Conservation (phyloP, 2,113 vertebrate species). For the Odontophorus gujanensis region DNA sequence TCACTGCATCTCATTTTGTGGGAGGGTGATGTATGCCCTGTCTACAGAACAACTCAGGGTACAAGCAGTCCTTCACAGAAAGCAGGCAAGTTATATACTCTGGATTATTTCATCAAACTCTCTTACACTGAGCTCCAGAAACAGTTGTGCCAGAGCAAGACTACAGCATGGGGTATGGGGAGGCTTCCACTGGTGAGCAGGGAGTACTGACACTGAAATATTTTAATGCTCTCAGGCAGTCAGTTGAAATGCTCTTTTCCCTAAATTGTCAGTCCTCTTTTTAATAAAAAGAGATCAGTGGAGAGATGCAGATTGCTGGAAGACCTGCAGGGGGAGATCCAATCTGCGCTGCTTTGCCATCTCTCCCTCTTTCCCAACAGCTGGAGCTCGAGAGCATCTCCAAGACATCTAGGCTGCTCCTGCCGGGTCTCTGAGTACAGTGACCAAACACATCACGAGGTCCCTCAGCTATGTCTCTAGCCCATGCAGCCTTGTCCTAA, state of each 20-base stretch:
- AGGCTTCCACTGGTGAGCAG: background rate
- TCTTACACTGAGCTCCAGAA: background rate
- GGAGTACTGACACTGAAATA: background rate
- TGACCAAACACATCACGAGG: background rate
- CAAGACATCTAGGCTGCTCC: background rate
- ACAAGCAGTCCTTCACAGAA: background rate
- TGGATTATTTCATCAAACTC: background rate
- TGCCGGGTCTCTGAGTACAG: background rate
- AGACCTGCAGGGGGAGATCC: conserved; percentile 27
- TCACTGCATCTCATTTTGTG: accelerated
- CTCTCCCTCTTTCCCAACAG: background rate
- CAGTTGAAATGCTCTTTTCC: background rate
- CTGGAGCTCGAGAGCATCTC: background rate
- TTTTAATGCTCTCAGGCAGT: background rate
- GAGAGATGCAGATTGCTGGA: background rate
- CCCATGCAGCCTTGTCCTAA: background rate
- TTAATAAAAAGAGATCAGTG: background rate
- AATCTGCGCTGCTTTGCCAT: background rate
- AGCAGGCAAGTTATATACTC: background rate
- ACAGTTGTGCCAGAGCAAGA: background rate
- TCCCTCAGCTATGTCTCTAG: background rate
- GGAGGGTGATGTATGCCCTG: background rate
- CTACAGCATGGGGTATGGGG: background rate
- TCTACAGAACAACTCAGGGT: accelerated
- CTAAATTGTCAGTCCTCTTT: background rate